Conservation (phyloP, 1,140 invertebrate species). For the Aphidius gifuensis region DNA sequence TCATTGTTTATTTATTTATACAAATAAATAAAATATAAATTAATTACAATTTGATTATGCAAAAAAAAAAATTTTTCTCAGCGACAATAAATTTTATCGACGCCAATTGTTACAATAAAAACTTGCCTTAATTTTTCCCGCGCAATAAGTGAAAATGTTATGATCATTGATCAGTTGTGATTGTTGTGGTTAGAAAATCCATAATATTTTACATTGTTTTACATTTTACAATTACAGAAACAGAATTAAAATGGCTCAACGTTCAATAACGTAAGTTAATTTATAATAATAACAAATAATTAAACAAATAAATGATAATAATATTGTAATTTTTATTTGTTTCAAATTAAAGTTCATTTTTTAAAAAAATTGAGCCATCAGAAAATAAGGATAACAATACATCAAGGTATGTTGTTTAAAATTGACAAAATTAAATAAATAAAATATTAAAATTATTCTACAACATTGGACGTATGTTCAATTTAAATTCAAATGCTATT, state of each 20-base stretch:
- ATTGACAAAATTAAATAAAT: slow-evolving; percentile 15
- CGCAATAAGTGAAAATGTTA: slow-evolving; percentile 7
- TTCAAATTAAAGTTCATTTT: slow-evolving; percentile 30
- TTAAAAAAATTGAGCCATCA: slow-evolving; percentile 22
- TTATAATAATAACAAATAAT: not conserved
- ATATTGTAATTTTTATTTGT: not conserved
- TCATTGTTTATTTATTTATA: no score
- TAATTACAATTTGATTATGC: not conserved
- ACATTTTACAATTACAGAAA: slow-evolving; percentile 15
- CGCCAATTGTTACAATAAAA: no score
- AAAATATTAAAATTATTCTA: slow-evolving; percentile 16
- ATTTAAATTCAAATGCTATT: no score
- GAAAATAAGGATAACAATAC: slow-evolving; percentile 19
- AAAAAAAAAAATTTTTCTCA: slow-evolving; percentile 9
- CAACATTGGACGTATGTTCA: not conserved
- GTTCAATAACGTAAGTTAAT: slow-evolving; percentile 39
- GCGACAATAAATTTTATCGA: no score
- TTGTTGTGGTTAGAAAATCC: no score
- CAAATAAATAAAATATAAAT: no score
- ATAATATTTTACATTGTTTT: no score
- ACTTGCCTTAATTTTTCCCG: slow-evolving; percentile 5
- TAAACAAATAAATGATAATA: slow-evolving; percentile 1
- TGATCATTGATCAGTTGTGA: no score
- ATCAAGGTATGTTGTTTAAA: slow-evolving; percentile 25
- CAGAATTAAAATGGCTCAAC: slow-evolving; percentile 37